A percentile compares a stretch with the other conserved stretches of the same genome.
phyloP scores from a whole-genome alignment of 2,888 invertebrate genomes.

The Neoascia interrupta region DNA sequence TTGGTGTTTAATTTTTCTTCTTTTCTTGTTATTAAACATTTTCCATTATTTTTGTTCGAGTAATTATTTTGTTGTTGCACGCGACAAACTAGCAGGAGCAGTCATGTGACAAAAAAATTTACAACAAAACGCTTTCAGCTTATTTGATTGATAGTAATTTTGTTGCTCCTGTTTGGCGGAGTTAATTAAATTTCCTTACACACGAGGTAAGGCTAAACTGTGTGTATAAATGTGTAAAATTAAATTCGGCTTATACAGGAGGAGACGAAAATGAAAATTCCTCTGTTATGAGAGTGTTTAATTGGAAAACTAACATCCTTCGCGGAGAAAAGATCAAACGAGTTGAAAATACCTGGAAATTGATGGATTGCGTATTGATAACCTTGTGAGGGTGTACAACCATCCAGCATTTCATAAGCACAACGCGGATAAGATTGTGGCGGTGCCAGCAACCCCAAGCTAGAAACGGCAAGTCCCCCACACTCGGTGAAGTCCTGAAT shows the following conservation, averaged over 20 bases:
- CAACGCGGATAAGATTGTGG: neutral
- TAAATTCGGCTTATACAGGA: no score
- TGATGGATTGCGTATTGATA: conserved; percentile 16
- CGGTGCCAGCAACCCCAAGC: neutral
- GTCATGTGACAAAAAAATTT: neutral
- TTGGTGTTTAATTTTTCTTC: neutral
- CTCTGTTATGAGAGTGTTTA: neutral
- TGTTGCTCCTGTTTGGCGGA: neutral
- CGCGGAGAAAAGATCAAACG: no score
- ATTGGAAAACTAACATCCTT: neutral
- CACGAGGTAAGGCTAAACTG: no score
- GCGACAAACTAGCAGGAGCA: neutral
- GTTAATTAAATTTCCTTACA: conserved; percentile 21
- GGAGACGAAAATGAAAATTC: no score
- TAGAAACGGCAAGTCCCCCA: no score
- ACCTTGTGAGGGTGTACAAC: neutral
- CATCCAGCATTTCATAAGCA: no score
- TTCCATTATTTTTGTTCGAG: neutral
- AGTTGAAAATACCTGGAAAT: neutral
- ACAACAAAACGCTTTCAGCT: conserved; percentile 15
- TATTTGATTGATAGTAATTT: conserved; percentile 24
- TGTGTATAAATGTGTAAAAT: no score
- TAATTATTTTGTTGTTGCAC: conserved; percentile 1
- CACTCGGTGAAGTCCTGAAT: conserved; percentile 8
- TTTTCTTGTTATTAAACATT: no score